Evolutionary conservation across 2,888 invertebrate genomes (phyloP).

Genomic region (Synergus umbraculus): DNA sequence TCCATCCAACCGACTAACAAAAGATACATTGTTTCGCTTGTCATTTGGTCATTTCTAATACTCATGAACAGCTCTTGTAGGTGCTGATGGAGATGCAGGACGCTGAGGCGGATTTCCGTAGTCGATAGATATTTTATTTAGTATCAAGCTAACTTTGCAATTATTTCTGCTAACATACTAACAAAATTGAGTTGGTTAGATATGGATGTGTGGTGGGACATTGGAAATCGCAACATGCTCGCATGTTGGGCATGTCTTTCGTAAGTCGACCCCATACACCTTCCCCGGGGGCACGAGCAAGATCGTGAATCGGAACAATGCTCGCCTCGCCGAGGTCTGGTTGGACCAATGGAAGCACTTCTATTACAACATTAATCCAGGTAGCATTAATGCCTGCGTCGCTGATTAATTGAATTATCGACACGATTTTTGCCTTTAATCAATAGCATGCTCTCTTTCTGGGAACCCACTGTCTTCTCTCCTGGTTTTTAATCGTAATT

Average conservation of each 20-base stretch:
- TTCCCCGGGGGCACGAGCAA: constrained; percentile 98
- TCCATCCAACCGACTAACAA: constrained; percentile 76
- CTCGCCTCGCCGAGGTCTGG: constrained; percentile 99
- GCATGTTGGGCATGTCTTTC: constrained; percentile 97
- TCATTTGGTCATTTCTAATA: constrained; percentile 51
- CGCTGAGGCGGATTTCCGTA: constrained; percentile 46
- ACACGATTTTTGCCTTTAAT: constrained; percentile 37
- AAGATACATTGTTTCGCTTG: constrained; percentile 53
- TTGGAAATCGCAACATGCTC: constrained; percentile 97
- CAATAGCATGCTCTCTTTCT: constrained; percentile 50
- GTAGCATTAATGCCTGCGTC: constrained; percentile 79
- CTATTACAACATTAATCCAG: constrained; percentile 99
- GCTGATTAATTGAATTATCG: constrained; percentile 42
- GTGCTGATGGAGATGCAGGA: constrained; percentile 59
- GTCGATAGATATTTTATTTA: constrained; percentile 46
- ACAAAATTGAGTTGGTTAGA: constrained; percentile 82
- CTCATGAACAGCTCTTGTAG: constrained; percentile 62
- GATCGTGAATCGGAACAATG: constrained; percentile 99
- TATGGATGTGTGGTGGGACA: constrained; percentile 98
- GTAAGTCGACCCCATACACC: constrained; percentile 98
- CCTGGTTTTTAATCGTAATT: constrained; percentile 51
- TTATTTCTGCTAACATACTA: constrained; percentile 64
- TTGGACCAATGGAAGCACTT: constrained; percentile 99
- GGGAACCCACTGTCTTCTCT: constrained; percentile 47
- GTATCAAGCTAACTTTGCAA: constrained; percentile 52